phyloP scores from a whole-genome alignment of 2,888 invertebrate species.

The Girardia tigrina region DNA sequence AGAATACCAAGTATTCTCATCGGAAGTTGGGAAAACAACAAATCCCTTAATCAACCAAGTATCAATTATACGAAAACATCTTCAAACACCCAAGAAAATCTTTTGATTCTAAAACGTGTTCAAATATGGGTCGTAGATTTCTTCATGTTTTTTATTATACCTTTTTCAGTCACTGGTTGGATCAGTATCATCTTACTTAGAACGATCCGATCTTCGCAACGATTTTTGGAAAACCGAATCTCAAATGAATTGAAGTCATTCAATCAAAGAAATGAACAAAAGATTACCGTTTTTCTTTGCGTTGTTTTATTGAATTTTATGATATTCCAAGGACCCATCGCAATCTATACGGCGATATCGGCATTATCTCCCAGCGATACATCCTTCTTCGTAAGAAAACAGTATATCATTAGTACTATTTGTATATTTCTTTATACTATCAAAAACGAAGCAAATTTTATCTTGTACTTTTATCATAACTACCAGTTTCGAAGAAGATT shows the following conservation, averaged over 20 bases:
- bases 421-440: neutral
- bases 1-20: constrained; percentile 23
- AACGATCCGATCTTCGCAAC: neutral
- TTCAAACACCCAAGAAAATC: neutral
- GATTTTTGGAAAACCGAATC: neutral
- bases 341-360: neutral
- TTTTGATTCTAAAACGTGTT: neutral
- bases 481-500: neutral
- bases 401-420: neutral
- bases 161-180: constrained; percentile 12
- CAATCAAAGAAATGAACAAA: constrained; percentile 13
- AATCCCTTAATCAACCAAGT: too few species aligned
- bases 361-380: neutral
- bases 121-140: constrained; percentile 26
- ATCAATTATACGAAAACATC: neutral
- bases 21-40: neutral
- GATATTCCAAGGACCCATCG: neutral
- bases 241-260: neutral
- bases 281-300: neutral
- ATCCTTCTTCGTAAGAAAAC: neutral
- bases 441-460: constrained; percentile 4
- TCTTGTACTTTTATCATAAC: neutral
- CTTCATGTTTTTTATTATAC: constrained; percentile 21
- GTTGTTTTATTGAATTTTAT: constrained; percentile 10
- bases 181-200: neutral